Evolutionary conservation across 2,797 vertebrate species (phyloP).

Genomic region (Paguma larvata): DNA sequence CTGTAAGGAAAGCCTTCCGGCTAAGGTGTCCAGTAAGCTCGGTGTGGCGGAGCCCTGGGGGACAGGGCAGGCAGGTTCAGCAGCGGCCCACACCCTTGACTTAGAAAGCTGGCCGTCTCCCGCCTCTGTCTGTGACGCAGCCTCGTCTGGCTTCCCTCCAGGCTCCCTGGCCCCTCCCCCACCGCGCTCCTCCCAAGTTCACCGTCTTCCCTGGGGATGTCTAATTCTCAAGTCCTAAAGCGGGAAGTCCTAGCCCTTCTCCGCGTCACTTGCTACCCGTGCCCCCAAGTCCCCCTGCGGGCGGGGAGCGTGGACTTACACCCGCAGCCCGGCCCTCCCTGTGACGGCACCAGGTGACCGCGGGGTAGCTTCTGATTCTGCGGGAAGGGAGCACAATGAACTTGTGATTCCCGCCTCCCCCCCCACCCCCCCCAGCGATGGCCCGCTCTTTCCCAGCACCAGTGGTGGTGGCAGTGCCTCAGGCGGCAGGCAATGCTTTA

Average conservation of each 20-base stretch:
- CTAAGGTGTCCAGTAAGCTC: neutral
- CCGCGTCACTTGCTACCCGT: neutral
- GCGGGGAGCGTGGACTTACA: neutral
- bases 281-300: neutral
- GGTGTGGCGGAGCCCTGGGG: accelerated
- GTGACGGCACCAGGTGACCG: neutral
- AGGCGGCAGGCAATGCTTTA: accelerated
- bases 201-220: neutral
- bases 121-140: neutral
- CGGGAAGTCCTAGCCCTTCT: neutral
- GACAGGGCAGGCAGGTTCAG: accelerated
- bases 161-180: neutral
- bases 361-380: neutral
- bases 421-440: too few species aligned
- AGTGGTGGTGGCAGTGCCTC: accelerated
- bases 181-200: too few species aligned
- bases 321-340: neutral
- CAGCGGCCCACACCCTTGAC: accelerated
- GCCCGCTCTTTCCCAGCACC: too few species aligned
- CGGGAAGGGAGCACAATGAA: too few species aligned
- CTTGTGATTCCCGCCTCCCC: accelerated
- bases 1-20: neutral
- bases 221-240: neutral
- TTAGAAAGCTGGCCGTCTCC: accelerated
- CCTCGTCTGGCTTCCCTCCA: neutral